Evolutionary conservation across 2,888 invertebrate species (phyloP).

Genomic region (Cepaea hortensis): DNA sequence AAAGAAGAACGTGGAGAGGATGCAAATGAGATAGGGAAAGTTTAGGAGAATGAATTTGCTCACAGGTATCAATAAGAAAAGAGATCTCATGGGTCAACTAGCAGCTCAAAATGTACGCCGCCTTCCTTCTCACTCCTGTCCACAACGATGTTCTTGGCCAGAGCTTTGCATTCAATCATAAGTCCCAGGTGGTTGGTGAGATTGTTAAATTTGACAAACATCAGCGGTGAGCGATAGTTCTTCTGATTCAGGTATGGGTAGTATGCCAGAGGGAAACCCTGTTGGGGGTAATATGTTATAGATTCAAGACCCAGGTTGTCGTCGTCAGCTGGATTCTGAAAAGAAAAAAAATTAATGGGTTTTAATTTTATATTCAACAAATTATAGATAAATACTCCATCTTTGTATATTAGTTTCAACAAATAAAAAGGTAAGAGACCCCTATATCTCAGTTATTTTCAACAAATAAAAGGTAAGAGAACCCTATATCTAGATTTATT

Average conservation of each 20-base stretch:
- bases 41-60: no score
- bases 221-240: conserved; percentile 77
- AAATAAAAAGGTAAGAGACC: no score
- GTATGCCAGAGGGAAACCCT: conserved; percentile 81
- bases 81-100: conserved; percentile 82
- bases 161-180: conserved; percentile 78
- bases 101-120: conserved; percentile 94
- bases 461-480: no score
- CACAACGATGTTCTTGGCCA: conserved; percentile 81
- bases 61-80: no score
- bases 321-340: conserved; percentile 88
- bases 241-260: conserved; percentile 78
- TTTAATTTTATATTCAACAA: neutral
- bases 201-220: conserved; percentile 77
- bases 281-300: conserved; percentile 83
- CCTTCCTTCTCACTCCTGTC: conserved; percentile 92
- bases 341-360: neutral
- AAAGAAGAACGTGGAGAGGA: no score
- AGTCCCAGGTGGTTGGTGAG: conserved; percentile 75
- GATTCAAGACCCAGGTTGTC: conserved; percentile 89
- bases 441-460: no score
- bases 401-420: no score
- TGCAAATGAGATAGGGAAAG: no score
- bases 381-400: no score
- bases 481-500: no score